phyloP scores from a whole-genome alignment of 2,888 invertebrate genomes.

The Diadegma fenestrale region DNA sequence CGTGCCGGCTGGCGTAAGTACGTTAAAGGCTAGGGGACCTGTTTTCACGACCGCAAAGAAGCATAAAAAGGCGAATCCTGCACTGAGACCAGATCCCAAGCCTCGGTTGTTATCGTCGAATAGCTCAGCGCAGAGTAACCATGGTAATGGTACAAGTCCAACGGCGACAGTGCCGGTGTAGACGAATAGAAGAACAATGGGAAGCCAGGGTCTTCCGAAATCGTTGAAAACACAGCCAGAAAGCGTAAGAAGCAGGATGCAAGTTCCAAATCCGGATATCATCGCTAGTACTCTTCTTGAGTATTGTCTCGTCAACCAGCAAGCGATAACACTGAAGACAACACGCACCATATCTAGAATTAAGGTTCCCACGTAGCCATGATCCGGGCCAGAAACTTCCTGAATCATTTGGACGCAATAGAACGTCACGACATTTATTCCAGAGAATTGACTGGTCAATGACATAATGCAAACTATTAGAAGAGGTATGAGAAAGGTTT shows the following conservation, averaged over 20 bases:
- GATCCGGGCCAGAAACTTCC: slow-evolving; percentile 87
- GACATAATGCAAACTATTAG: slow-evolving; percentile 89
- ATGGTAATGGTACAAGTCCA: slow-evolving; percentile 89
- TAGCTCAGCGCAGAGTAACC: slow-evolving; percentile 91
- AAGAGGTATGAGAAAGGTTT: slow-evolving; percentile 86
- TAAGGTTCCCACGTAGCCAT: slow-evolving; percentile 89
- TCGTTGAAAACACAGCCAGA: slow-evolving; percentile 85
- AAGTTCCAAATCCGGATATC: slow-evolving; percentile 88
- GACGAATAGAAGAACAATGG: slow-evolving; percentile 86
- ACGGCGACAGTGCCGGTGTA: slow-evolving; percentile 88
- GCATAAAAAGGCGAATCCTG: slow-evolving; percentile 88
- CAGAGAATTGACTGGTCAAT: slow-evolving; percentile 89
- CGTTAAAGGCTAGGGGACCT: slow-evolving; percentile 87
- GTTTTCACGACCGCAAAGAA: slow-evolving; percentile 90
- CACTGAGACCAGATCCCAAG: slow-evolving; percentile 89
- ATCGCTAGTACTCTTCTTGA: slow-evolving; percentile 89
- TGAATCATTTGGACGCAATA: slow-evolving; percentile 89
- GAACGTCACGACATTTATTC: slow-evolving; percentile 90
- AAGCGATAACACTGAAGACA: slow-evolving; percentile 88
- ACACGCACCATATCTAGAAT: slow-evolving; percentile 88
- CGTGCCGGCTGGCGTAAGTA: slow-evolving; percentile 87
- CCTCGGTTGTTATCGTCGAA: slow-evolving; percentile 88
- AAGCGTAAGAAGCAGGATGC: slow-evolving; percentile 87
- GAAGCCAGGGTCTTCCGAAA: slow-evolving; percentile 85
- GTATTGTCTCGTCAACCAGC: slow-evolving; percentile 87